Evolutionary conservation across 1,140 invertebrate genomes (phyloP).

Genomic region (Drepana arcuata): DNA sequence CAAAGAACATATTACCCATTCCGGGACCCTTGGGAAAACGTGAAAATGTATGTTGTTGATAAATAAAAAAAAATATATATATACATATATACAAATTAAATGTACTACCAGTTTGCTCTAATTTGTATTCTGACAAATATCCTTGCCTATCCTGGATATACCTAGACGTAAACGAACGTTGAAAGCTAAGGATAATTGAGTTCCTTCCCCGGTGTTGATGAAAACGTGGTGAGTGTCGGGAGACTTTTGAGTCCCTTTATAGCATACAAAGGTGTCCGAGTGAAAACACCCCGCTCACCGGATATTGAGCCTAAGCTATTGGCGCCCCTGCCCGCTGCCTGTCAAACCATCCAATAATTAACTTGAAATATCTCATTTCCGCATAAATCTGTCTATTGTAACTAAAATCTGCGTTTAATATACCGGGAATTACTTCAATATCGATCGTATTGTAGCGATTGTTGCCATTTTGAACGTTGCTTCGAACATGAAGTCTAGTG

Average conservation of each 20-base stretch:
- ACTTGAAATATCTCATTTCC: constrained; percentile 17
- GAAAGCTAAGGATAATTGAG: neutral
- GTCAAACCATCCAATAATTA: constrained; percentile 18
- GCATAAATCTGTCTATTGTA: constrained; percentile 21
- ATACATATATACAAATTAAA: neutral
- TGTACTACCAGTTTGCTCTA: neutral
- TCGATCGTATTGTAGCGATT: no score
- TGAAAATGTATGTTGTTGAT: no score
- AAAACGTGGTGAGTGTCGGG: neutral
- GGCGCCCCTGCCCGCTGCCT: constrained; percentile 4
- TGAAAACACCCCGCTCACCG: constrained; percentile 17
- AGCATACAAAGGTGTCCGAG: constrained; percentile 1
- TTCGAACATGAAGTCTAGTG: neutral
- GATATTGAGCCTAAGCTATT: constrained; percentile 21
- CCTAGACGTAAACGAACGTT: neutral
- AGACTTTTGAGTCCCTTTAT: no score
- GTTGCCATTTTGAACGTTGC: neutral
- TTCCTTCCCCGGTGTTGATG: neutral
- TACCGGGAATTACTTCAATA: neutral
- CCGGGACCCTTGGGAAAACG: no score
- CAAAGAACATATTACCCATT: no score
- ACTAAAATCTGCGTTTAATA: constrained; percentile 8
- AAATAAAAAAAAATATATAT: no score
- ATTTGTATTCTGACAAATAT: neutral
- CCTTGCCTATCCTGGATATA: neutral